Evolutionary conservation across 2,797 vertebrate species (phyloP), one percentile per base, ranked within the genome.

Genomic region (Sebastes variabilis): DNA sequence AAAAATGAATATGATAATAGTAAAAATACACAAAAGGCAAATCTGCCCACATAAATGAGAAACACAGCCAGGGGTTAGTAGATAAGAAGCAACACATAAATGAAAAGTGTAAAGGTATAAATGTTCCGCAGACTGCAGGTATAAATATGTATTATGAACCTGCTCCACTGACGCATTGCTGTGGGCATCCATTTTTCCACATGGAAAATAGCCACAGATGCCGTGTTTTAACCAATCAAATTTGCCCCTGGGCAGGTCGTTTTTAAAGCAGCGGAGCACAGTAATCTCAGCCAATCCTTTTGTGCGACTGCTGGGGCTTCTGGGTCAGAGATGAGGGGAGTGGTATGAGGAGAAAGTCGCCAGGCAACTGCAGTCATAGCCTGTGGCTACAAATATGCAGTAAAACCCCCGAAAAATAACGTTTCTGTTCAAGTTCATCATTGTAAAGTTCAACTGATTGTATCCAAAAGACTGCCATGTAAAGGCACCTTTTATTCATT

Each of bases 221-320:
- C 92, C 66, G 2, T 91, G 90, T 93, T 93, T 96, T 94, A 96
- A 93, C 96, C 96, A 96, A 97, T 97, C 97, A 97, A 96, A 97
- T 95, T 90, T 95, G 95, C 95, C 97, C 95, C 83, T 84, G 92
- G 95, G 96, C 95, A 91, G 94, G 91, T 86, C 83, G 89, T 82
- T 92, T 93, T 93, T 90, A 78, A 92, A 95, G 90, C 89, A 92
- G 87, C 54, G 84, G 89, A 95, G 95, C 94, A 81, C 91, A 81
- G 92, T 94, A 94, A 97, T 97, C 95, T 96, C 95, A 92, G 92
- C 93, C 94, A 95, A 87, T 96, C 95, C 94, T 90, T 96, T 92
- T 87, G 89, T 93, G 93, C 88, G 93, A 93, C 92, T 95, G 94
- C 77, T 72, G 84, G 83, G 81, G 72, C 87, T 84, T 84, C 67